phyloP scores from a whole-genome alignment of 2,888 invertebrate species.

The Drosophila paranaensis region DNA sequence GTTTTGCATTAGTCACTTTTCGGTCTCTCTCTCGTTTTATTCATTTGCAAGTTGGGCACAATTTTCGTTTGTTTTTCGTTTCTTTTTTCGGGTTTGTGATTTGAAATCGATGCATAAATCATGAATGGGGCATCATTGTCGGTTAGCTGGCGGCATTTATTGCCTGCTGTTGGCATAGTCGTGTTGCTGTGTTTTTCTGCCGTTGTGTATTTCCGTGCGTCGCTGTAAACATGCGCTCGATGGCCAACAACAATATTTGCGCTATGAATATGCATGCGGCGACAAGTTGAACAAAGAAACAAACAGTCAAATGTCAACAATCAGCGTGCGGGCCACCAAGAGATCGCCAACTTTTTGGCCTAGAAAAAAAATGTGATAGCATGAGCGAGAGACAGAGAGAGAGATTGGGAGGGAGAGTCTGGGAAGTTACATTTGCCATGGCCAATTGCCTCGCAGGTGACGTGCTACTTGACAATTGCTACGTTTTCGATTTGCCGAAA shows the following conservation, averaged over 20 bases:
- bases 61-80: too few relatives aligned
- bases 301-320: conserved; percentile 59
- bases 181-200: neutral
- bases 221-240: conserved; percentile 27
- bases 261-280: conserved; percentile 50
- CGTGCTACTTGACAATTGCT: conserved; percentile 79
- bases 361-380: conserved; percentile 34
- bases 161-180: conserved; percentile 9
- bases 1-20: conserved; percentile 38
- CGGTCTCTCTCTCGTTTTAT: conserved; percentile 26
- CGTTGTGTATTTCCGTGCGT: conserved; percentile 24
- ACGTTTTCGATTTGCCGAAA: conserved; percentile 76
- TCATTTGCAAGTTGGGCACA: conserved; percentile 28
- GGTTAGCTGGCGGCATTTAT: conserved; percentile 48
- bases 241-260: conserved; percentile 17
- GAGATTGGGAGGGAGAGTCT: neutral
- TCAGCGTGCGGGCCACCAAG: conserved; percentile 29
- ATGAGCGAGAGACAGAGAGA: neutral
- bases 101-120: conserved; percentile 77
- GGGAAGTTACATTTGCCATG: conserved; percentile 40
- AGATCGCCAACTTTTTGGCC: conserved; percentile 59
- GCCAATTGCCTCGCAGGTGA: conserved; percentile 63
- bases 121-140: conserved; percentile 64
- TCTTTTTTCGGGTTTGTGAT: conserved; percentile 53
- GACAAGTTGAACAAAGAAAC: conserved; percentile 41